Conservation (phyloP, 2,113 vertebrate genomes). For the Triplophysa dalaica region DNA sequence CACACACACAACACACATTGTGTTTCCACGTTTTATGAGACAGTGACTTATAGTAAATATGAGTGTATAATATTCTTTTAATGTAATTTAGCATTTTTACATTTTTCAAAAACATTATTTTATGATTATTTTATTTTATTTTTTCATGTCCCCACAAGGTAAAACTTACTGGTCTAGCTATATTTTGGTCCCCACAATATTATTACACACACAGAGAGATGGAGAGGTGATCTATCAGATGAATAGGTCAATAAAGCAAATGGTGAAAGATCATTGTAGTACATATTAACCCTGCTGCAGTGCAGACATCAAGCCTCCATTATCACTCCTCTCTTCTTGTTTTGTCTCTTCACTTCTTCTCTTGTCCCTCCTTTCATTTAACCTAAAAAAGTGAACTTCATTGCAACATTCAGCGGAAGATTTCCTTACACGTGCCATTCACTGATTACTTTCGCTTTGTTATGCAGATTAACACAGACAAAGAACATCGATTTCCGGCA, state of each 20-base stretch:
- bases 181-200: too few relatives aligned
- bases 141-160: too few relatives aligned
- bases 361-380: not conserved
- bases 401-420: not conserved
- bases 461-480: conserved; percentile 10
- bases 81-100: too few relatives aligned
- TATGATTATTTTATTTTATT: too few relatives aligned
- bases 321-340: not conserved
- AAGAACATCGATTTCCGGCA: not conserved
- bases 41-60: too few relatives aligned
- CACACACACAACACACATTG: too few relatives aligned
- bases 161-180: too few relatives aligned
- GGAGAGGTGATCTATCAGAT: conserved; percentile 4
- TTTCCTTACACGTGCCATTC: not conserved
- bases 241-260: conserved; percentile 6
- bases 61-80: too few relatives aligned
- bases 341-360: not conserved
- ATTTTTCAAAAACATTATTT: too few relatives aligned
- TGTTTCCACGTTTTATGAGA: too few relatives aligned
- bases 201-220: not conserved
- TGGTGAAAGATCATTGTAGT: not conserved
- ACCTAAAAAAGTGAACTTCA: not conserved
- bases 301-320: not conserved
- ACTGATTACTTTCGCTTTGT: conserved; percentile 22
- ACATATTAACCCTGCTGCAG: not conserved